These are phyloP conservation scores for Tupaia chinensis DNA, from an alignment of 2,113 vertebrate species.

Conservation along the genomic window DNA sequence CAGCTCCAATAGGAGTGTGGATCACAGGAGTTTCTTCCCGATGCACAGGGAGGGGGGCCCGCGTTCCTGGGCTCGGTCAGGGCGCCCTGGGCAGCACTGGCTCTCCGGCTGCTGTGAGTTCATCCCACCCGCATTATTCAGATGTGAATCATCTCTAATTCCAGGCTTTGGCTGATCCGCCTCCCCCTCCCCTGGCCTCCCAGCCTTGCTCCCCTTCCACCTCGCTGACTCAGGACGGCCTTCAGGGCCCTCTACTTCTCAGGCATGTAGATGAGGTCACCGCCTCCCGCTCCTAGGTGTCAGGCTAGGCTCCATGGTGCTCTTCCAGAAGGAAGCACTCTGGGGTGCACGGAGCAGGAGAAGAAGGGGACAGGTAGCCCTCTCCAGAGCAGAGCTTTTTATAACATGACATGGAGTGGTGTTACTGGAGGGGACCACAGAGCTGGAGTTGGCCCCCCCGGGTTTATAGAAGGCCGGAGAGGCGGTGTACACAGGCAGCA, in stretches of 20 bases:
- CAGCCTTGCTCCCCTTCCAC: background rate
- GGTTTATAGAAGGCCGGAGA: background rate
- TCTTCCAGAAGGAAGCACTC: background rate
- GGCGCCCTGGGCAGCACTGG: background rate
- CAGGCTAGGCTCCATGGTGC: background rate
- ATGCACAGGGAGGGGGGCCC: background rate
- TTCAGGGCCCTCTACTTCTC: constrained; percentile 27
- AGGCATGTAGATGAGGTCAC: background rate
- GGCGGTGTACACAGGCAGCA: background rate
- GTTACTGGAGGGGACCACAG: background rate
- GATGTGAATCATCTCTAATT: constrained; percentile 78
- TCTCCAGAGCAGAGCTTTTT: background rate
- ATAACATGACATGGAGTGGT: background rate
- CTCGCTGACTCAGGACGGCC: constrained; percentile 2
- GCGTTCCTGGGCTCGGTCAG: background rate
- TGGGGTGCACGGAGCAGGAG: background rate
- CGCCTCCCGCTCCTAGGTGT: background rate
- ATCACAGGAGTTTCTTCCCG: background rate
- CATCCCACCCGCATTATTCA: constrained; percentile 75
- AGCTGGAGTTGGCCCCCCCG: background rate
- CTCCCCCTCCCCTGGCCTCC: constrained; percentile 20
- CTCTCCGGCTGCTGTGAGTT: constrained; percentile 69
- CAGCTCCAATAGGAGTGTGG: background rate
- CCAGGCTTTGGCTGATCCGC: constrained; percentile 69
- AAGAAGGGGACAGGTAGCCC: background rate